Evolutionary conservation across 2,888 invertebrate species (phyloP), one percentile per base, ranked within the genome.

Genomic region (Melieria picta): DNA sequence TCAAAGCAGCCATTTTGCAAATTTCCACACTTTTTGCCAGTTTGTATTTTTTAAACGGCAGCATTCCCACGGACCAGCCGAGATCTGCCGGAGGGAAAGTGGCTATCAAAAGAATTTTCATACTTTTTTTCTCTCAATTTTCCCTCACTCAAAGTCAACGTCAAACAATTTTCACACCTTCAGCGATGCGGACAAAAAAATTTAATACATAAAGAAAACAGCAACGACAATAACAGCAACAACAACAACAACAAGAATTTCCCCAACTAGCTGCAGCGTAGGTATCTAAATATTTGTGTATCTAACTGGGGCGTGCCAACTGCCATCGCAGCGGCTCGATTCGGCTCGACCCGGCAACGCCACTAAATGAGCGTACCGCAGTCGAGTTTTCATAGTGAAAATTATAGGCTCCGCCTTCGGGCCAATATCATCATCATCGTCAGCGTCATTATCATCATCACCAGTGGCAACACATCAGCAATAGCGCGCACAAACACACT

Each of bases 281-380:
- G 30, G 30, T 30, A 1, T 30, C 30, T 30, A 30, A 30, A 30
- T 30, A 30, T 30, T 30, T 30, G 30, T 81, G 79, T 81, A 82
- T 82, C 81, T 82, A 82, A 82, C 80, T 82, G 80, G 82, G 82
- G 82, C 82, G 82, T 82, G 82, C 79, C 82, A 79, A 79, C 30
- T 30, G 16, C 5, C 58, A 58, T 30, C 30, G 79, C 30, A 30
- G 30, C 30, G 30, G 16, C 16, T 30, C 30, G 30, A 30, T 30
- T 30, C 30, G 30, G 61, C 67, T 60, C 16, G 67, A 45, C 50
- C 60, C 50, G 52, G 57, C 45, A 67, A 66, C 48, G 43, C 57
- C 46, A 61, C 67, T 16, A 80, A 80, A 80, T 81, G 80, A 81
- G 80, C 78, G 75, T 74, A 66, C 63, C 65, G 61, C 75, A 46